Percentiles rank a stretch among this genome's conserved stretches.
Evolutionary conservation across 1,140 invertebrate genomes (phyloP).

Genomic region (Pogonomyrmex barbatus): DNA sequence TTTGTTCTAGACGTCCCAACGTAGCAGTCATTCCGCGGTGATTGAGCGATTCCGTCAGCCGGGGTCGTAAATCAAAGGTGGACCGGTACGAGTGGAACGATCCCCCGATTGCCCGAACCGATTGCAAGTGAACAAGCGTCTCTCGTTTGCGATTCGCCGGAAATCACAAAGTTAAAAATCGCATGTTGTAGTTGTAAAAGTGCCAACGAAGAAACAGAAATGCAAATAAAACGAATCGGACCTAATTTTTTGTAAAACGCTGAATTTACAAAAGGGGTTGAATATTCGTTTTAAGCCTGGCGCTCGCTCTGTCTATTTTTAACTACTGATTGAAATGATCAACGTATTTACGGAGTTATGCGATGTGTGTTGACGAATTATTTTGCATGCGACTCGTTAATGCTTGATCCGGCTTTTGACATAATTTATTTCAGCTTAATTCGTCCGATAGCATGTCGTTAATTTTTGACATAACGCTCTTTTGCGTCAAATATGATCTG

Average conservation of each 20-base stretch:
- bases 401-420: slow-evolving; percentile 30
- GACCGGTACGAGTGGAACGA: slow-evolving; percentile 46
- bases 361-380: slow-evolving; percentile 28
- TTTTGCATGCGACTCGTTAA: slow-evolving; percentile 49
- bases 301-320: not conserved
- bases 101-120: slow-evolving; percentile 19
- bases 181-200: not conserved
- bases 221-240: not conserved
- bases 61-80: slow-evolving; percentile 62
- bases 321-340: slow-evolving; percentile 9
- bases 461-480: slow-evolving; percentile 50
- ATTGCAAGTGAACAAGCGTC: not conserved
- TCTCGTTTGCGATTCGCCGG: slow-evolving; percentile 17
- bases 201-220: not conserved
- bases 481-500: slow-evolving; percentile 32
- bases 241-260: not conserved
- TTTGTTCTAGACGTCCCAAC: slow-evolving; percentile 40
- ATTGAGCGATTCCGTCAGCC: slow-evolving; percentile 67
- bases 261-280: not conserved
- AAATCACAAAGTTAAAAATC: slow-evolving; percentile 12
- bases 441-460: slow-evolving; percentile 24
- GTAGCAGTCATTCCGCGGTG: slow-evolving; percentile 50
- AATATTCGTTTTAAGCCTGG: not conserved
- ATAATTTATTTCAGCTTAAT: slow-evolving; percentile 53
- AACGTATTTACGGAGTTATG: slow-evolving; percentile 14